Conservation (phyloP, 92 coral and sea anemone genomes). For the Epizoanthus stellaris region DNA sequence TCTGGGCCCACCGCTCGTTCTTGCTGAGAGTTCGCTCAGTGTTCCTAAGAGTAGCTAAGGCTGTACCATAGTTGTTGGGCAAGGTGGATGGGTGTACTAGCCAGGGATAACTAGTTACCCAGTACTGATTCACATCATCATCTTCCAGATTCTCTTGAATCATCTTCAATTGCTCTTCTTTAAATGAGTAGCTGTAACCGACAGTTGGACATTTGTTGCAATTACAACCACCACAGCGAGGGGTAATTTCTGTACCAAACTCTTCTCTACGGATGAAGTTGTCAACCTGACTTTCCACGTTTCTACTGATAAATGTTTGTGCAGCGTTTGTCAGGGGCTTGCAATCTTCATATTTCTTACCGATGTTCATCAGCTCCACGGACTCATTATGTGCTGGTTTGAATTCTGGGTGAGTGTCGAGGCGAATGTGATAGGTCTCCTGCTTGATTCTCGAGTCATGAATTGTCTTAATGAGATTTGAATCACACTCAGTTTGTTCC, state of each 20-base stretch:
- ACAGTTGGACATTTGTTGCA: no score
- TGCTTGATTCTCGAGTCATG: slow-evolving; percentile 17
- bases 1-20: slow-evolving; percentile 64
- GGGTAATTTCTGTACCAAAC: no score
- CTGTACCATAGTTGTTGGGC: slow-evolving; percentile 70
- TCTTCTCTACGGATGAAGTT: no score
- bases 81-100: slow-evolving; percentile 55
- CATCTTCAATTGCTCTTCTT: no score
- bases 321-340: not conserved
- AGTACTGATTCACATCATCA: slow-evolving; percentile 62
- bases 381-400: slow-evolving; percentile 20
- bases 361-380: not conserved
- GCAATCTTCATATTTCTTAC: not conserved
- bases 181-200: no score
- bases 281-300: slow-evolving; percentile 41
- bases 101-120: slow-evolving; percentile 84
- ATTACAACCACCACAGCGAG: no score
- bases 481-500: slow-evolving; percentile 28
- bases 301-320: slow-evolving; percentile 4
- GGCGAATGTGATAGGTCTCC: slow-evolving; percentile 48
- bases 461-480: slow-evolving; percentile 49
- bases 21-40: slow-evolving; percentile 71
- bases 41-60: slow-evolving; percentile 59
- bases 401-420: slow-evolving; percentile 61
- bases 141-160: slow-evolving; percentile 67